phyloP scores from a whole-genome alignment of 1,140 invertebrate species.

The Tetragnatha versicolor region DNA sequence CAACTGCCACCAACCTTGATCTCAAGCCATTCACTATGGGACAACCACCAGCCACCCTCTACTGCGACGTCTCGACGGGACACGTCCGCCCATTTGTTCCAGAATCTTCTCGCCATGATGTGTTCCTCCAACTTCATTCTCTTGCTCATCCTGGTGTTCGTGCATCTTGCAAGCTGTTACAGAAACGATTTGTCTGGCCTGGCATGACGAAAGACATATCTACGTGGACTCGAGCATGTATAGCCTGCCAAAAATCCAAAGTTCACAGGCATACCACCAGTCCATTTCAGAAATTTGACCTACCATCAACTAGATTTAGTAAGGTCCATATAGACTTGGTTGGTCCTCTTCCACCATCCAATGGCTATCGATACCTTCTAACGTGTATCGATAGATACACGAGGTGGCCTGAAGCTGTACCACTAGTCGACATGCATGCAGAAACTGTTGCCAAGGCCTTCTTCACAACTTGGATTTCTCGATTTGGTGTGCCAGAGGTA shows the following conservation, averaged over 20 bases:
- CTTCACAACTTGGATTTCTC: constrained; percentile 60
- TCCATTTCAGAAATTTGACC: constrained; percentile 55
- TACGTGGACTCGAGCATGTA: constrained; percentile 52
- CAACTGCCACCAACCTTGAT: neutral
- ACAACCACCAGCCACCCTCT: too few species aligned
- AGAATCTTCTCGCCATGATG: too few species aligned
- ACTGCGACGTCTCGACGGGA: too few species aligned
- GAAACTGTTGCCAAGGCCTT: constrained; percentile 60
- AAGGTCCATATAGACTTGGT: constrained; percentile 57
- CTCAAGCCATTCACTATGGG: too few species aligned
- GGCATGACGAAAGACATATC: constrained; percentile 58
- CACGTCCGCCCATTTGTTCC: too few species aligned
- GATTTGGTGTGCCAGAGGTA: constrained; percentile 60
- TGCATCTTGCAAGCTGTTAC: constrained; percentile 60
- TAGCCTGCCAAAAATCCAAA: constrained; percentile 58
- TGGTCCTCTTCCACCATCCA: constrained; percentile 60
- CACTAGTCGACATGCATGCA: constrained; percentile 59
- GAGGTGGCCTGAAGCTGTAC: constrained; percentile 63
- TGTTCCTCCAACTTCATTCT: constrained; percentile 59
- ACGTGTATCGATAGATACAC: constrained; percentile 65
- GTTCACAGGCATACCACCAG: constrained; percentile 49
- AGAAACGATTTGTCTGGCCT: constrained; percentile 65
- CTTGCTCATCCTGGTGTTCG: constrained; percentile 59
- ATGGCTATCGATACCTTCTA: constrained; percentile 57
- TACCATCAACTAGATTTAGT: neutral